Evolutionary conservation across 2,888 invertebrate species (phyloP).

Genomic region (Nipponacmea schrenckii): DNA sequence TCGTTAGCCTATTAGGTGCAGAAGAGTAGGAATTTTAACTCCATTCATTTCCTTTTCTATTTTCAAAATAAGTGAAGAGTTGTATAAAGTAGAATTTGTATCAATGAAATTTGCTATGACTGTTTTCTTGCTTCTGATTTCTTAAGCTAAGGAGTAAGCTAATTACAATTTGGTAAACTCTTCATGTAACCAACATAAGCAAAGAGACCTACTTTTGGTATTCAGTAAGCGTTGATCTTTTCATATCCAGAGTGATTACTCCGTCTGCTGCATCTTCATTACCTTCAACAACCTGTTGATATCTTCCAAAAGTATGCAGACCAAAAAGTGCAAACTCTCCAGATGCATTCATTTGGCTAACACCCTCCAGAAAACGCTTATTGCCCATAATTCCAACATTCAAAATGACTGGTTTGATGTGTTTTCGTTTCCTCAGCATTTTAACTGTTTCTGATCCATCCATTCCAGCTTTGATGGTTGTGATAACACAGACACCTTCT

Average conservation of each 20-base stretch:
- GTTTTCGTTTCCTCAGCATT: slow-evolving; percentile 32
- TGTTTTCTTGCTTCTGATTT: no score
- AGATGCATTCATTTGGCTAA: slow-evolving; percentile 28
- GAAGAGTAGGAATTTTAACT: no score
- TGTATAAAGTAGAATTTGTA: no score
- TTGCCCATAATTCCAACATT: slow-evolving; percentile 32
- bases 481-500: slow-evolving; percentile 58
- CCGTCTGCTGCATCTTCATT: slow-evolving; percentile 50
- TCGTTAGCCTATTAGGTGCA: no score
- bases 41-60: no score
- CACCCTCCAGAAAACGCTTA: slow-evolving; percentile 35
- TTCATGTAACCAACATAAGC: no score
- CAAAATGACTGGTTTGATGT: slow-evolving; percentile 50
- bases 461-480: slow-evolving; percentile 34
- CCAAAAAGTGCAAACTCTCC: slow-evolving; percentile 56
- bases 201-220: neutral
- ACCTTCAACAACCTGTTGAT: slow-evolving; percentile 36
- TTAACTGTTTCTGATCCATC: slow-evolving; percentile 26
- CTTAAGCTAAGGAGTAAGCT: no score
- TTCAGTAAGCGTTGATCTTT: slow-evolving; percentile 14
- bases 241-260: slow-evolving; percentile 42
- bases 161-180: no score
- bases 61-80: no score
- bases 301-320: slow-evolving; percentile 38
- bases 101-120: no score